These are phyloP conservation scores for Chorisops tibialis DNA, from an alignment of 2,888 invertebrate genomes.

Conservation along the genomic window DNA sequence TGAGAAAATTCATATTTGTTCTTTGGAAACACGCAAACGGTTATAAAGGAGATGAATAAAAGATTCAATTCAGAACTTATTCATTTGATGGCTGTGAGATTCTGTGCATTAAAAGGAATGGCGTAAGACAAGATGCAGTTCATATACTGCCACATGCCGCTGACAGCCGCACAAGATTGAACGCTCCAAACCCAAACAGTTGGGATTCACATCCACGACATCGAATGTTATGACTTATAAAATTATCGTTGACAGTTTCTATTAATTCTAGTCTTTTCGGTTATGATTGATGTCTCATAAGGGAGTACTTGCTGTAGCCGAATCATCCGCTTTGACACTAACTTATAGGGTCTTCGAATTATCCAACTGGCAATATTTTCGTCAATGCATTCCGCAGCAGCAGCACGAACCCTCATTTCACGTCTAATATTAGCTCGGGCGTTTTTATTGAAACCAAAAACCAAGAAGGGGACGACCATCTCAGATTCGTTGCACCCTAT, in stretches of 20 bases:
- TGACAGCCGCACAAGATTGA: no score
- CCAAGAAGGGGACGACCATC: not conserved
- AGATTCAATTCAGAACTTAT: no score
- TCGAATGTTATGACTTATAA: conserved; percentile 25
- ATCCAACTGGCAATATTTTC: conserved; percentile 17
- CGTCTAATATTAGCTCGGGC: conserved; percentile 13
- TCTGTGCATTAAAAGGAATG: no score
- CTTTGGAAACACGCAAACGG: no score
- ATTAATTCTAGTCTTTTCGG: conserved; percentile 15
- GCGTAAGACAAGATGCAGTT: no score
- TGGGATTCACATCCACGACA: conserved; percentile 1
- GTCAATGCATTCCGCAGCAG: no score
- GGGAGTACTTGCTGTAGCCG: conserved; percentile 8
- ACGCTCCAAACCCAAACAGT: no score
- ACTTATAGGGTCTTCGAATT: conserved; percentile 12
- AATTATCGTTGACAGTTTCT: conserved; percentile 27
- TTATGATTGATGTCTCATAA: conserved; percentile 24
- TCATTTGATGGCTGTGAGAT: no score
- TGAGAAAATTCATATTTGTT: no score
- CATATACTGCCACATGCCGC: no score
- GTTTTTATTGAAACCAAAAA: conserved; percentile 14
- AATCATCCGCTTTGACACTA: conserved; percentile 2
- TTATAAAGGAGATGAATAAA: no score
- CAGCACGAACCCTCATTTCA: not conserved
- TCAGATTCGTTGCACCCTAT: not conserved